Percentiles rank a stretch among this genome's conserved stretches.
phyloP scores from a whole-genome alignment of 2,113 vertebrate species.

The Pachypanchax playfairii region DNA sequence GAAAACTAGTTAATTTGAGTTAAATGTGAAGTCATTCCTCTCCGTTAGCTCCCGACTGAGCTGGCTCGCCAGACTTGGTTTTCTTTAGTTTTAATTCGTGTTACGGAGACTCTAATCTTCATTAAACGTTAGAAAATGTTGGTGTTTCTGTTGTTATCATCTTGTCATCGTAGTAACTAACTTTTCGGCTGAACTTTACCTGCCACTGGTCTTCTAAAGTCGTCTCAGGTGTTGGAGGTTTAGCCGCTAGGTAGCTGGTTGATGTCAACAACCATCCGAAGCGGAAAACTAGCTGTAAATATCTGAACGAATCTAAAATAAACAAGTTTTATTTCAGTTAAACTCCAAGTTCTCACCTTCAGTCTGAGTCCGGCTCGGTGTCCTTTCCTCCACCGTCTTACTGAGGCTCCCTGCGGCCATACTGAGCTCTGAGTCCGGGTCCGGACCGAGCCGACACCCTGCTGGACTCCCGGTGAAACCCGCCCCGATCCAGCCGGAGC shows the following conservation, averaged over 20 bases:
- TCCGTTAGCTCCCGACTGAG: not conserved
- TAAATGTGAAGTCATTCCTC: not conserved
- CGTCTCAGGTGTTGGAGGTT: not conserved
- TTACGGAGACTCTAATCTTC: not conserved
- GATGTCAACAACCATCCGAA: too few relatives aligned
- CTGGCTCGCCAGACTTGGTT: not conserved
- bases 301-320: not conserved
- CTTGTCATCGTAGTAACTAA: not conserved
- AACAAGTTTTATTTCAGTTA: not conserved
- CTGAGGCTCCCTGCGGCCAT: conserved; percentile 61
- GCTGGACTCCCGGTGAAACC: conserved; percentile 31
- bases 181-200: not conserved
- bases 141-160: not conserved
- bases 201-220: not conserved
- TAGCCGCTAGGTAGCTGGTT: conserved; percentile 21
- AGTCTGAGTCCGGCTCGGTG: conserved; percentile 48
- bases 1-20: not conserved
- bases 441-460: conserved; percentile 20
- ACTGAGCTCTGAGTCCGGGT: conserved; percentile 36
- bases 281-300: not conserved
- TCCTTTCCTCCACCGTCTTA: conserved; percentile 51
- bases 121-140: not conserved
- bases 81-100: not conserved
- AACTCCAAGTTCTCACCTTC: conserved; percentile 60
- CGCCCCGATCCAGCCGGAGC: conserved; percentile 5